Base-by-base conservation (phyloP, 2,888 invertebrate species). In the Nyleta sp. region DNA sequence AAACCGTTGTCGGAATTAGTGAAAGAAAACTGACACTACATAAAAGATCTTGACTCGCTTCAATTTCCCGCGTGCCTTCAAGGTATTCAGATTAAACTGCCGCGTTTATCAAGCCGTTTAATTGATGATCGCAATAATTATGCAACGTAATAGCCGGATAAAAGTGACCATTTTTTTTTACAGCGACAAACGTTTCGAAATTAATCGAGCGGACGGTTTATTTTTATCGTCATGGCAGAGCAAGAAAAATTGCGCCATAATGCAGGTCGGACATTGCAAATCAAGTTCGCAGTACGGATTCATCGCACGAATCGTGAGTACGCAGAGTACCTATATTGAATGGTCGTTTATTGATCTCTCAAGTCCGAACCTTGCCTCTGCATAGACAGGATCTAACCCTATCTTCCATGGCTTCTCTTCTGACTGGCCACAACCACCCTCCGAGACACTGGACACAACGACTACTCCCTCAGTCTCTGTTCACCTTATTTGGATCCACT, bases 331-430 rank as follows among this genome's bases (percentile, higher is more conserved):
- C 88, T 88, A 89, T 88, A 89, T 89, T 88, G 88, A 86, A 85
- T 90, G 90, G 90, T 90, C 91, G 90, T 91, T 91, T 91, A 91
- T 90, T 90, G 90, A 90, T 90, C 90, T 90, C 89, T 90, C 90
- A 90, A 90, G 90, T 90, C 89, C 87, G 86, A 87, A 87, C 86
- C 87, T 87, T 86, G 87, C 86, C 86, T 87, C 86, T 62, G 80
- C 78, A 80, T 81, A 83, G 82, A 83, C 82, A 78, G 87, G 87
- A 89, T 88, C 87, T 87, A 88, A 87, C 83, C 86, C 86, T 84
- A 85, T 85, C 84, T 84, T 86, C 83, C 80, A 79, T 71, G 80
- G 80, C 82, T 81, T 82, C 80, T 78, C 83, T 81, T 82, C 81
- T 89, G 87, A 88, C 90, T 88, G 88, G 87, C 90, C 89, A 85